Percentiles rank a stretch among this genome's conserved stretches.
Evolutionary conservation across 2,888 invertebrate genomes (phyloP).

Genomic region (Drosophila vallismaia): DNA sequence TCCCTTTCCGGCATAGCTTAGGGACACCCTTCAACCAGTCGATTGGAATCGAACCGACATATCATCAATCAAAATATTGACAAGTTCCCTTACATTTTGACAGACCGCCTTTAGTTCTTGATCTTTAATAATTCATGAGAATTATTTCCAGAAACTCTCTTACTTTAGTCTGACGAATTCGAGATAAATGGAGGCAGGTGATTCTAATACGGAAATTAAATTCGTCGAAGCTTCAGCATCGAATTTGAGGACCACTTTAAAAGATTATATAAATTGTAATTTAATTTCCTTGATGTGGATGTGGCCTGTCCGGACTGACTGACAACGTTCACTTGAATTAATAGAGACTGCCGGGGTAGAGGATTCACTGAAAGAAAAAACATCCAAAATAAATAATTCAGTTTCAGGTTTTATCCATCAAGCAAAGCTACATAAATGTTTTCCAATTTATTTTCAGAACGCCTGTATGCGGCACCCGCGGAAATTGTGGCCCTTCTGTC

Average conservation of each 20-base stretch:
- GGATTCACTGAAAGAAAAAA: constrained; percentile 9
- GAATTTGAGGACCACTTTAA: too few relatives aligned
- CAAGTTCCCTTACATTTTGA: constrained; percentile 28
- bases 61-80: constrained; percentile 45
- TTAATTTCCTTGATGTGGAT: constrained; percentile 20
- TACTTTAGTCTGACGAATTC: not conserved
- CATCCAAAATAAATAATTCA: too few relatives aligned
- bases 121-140: constrained; percentile 29
- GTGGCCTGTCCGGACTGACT: constrained; percentile 5
- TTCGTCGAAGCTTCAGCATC: not conserved
- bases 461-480: constrained; percentile 90
- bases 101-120: constrained; percentile 17
- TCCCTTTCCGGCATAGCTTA: constrained; percentile 6
- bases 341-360: constrained; percentile 35
- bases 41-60: constrained; percentile 2
- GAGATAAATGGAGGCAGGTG: constrained; percentile 1
- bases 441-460: constrained; percentile 83
- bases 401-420: not conserved
- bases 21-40: constrained; percentile 6
- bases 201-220: not conserved
- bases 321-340: constrained; percentile 37
- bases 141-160: not conserved
- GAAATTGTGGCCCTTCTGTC: constrained; percentile 90
- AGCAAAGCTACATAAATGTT: not conserved
- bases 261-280: not conserved